Evolutionary conservation across 2,113 vertebrate genomes (phyloP).

Genomic region (Periophthalmodon schlosseri): DNA sequence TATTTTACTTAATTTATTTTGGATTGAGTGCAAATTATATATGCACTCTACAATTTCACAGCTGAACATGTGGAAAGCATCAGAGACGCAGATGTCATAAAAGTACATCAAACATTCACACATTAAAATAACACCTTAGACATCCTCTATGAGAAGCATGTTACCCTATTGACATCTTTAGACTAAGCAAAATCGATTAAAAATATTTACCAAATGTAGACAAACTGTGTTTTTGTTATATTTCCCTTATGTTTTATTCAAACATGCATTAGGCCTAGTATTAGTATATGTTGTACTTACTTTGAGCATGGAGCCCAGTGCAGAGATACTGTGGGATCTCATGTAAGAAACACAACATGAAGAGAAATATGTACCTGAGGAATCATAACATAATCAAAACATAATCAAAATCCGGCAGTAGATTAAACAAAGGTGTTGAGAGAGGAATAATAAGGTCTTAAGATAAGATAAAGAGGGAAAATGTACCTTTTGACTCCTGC

Average conservation of each 20-base stretch:
- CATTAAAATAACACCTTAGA: not conserved
- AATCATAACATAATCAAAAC: slow-evolving; percentile 30
- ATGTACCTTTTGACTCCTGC: slow-evolving; percentile 53
- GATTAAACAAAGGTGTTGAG: not conserved
- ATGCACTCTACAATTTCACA: not conserved
- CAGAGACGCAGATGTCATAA: slow-evolving; percentile 16
- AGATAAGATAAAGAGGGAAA: not conserved
- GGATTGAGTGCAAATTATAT: not conserved
- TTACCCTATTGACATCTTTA: not conserved
- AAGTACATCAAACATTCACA: slow-evolving; percentile 23
- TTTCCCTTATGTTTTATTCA: not conserved
- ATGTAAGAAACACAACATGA: slow-evolving; percentile 50
- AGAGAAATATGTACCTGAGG: slow-evolving; percentile 59
- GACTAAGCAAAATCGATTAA: not conserved
- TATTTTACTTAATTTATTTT: not conserved
- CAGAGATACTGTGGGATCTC: slow-evolving; percentile 57
- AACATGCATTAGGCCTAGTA: not conserved
- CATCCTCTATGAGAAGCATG: not conserved
- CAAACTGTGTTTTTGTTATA: not conserved
- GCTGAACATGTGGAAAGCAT: slow-evolving; percentile 2
- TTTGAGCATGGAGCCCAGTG: slow-evolving; percentile 64
- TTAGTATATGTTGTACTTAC: slow-evolving; percentile 47
- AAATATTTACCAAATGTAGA: not conserved
- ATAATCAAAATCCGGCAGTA: not conserved
- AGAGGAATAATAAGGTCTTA: not conserved